These are phyloP conservation scores for Exocentrus adspersus DNA, from an alignment of 2,888 invertebrate genomes.

Conservation along the genomic window DNA sequence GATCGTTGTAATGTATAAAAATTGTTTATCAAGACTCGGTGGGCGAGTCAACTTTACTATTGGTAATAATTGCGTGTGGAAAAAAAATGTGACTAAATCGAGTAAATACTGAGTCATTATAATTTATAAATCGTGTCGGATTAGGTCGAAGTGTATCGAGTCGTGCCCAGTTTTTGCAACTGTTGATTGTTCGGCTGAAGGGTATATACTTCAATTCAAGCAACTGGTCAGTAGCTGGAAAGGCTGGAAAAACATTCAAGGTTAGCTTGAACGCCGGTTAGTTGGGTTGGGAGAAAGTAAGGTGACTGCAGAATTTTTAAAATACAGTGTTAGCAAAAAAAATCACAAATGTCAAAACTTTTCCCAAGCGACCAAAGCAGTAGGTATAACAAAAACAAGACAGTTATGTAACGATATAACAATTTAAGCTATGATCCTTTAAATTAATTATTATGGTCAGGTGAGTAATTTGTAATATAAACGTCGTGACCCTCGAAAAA, in stretches of 20 bases:
- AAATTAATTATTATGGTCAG: too few relatives aligned
- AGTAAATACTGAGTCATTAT: neutral
- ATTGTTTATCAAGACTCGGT: neutral
- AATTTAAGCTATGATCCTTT: too few relatives aligned
- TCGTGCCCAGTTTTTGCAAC: neutral
- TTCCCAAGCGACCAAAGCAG: too few relatives aligned
- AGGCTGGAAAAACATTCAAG: neutral
- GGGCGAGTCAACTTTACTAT: slow-evolving; percentile 4
- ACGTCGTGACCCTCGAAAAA: too few relatives aligned
- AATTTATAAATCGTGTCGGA: neutral
- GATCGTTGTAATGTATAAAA: neutral
- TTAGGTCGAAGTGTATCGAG: neutral
- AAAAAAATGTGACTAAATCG: neutral
- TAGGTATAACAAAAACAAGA: too few relatives aligned
- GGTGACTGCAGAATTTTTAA: too few relatives aligned
- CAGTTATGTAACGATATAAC: too few relatives aligned
- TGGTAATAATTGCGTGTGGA: neutral
- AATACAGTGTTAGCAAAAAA: too few relatives aligned
- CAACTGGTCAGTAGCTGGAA: neutral
- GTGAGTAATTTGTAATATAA: too few relatives aligned
- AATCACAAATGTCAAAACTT: too few relatives aligned
- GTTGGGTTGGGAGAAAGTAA: too few relatives aligned
- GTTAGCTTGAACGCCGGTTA: too few relatives aligned
- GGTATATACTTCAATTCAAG: neutral
- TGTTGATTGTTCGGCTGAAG: neutral